These are phyloP conservation scores for Pseudorhiza aurosa DNA, from an alignment of 30 jellyfish, hydroid and myxozoan species.

Conservation along the genomic window DNA sequence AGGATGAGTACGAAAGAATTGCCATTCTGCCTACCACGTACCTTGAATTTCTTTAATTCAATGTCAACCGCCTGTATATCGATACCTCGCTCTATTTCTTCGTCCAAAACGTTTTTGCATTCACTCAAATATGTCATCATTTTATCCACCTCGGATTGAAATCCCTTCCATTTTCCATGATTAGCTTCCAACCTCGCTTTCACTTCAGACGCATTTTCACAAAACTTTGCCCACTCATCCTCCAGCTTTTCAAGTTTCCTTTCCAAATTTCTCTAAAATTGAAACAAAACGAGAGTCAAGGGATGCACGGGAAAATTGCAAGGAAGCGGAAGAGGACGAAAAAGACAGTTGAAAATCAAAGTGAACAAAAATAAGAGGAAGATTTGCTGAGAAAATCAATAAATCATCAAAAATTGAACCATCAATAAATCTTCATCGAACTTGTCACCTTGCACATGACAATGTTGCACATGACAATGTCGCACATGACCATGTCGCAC, in stretches of 20 bases:
- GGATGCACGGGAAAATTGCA: not conserved
- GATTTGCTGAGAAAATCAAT: not conserved
- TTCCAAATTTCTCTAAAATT: conserved; percentile 26
- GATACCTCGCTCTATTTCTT: not conserved
- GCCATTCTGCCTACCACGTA: no score
- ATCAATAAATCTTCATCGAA: no score
- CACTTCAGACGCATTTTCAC: conserved; percentile 48
- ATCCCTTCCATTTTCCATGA: conserved; percentile 50
- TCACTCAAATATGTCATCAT: conserved; percentile 25
- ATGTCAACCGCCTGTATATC: conserved; percentile 24
- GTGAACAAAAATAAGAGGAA: no score
- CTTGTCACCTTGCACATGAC: no score
- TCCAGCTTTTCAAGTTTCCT: conserved; percentile 53
- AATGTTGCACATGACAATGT: no score
- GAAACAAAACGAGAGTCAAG: no score
- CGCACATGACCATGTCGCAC: no score
- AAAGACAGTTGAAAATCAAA: no score
- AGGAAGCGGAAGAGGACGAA: not conserved
- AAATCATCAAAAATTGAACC: not conserved
- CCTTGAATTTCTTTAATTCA: conserved; percentile 33
- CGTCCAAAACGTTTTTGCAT: not conserved
- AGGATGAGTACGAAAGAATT: no score
- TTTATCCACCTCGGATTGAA: conserved; percentile 25
- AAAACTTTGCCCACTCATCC: conserved; percentile 72
- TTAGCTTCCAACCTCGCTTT: conserved; percentile 46